These are phyloP conservation scores for Drosophila mojavensis DNA, from an alignment of 1,140 invertebrate species.

Conservation along the genomic window DNA sequence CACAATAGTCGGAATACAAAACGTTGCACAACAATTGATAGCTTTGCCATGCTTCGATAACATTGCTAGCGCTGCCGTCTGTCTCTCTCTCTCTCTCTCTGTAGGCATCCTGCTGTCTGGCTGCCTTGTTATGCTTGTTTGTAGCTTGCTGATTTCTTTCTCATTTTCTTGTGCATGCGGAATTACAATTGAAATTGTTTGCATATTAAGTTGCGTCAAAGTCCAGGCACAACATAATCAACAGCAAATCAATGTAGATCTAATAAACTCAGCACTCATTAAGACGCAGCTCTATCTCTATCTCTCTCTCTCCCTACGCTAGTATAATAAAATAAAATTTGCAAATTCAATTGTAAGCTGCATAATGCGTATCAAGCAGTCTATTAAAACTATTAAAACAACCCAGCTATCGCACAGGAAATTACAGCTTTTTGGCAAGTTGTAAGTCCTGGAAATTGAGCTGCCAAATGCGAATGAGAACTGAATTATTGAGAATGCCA, in stretches of 20 bases:
- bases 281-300: too few species aligned
- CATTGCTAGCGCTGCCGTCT: conserved; percentile 5
- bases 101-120: conserved; percentile 9
- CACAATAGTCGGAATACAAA: conserved; percentile 57
- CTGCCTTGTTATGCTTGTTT: conserved; percentile 14
- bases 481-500: background rate
- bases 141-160: conserved; percentile 17
- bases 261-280: too few species aligned
- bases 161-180: background rate
- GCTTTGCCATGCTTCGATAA: conserved; percentile 51
- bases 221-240: background rate
- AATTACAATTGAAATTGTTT: background rate
- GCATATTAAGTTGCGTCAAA: background rate
- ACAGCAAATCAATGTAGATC: too few species aligned
- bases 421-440: conserved; percentile 4
- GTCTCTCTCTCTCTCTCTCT: background rate
- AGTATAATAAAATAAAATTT: background rate
- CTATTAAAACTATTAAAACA: conserved; percentile 1
- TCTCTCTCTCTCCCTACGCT: too few species aligned
- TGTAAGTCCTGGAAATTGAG: background rate
- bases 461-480: conserved; percentile 2
- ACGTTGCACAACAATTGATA: conserved; percentile 52
- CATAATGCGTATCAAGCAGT: background rate
- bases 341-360: conserved; percentile 17
- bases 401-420: conserved; percentile 1